Conservation (phyloP, 37 sponge, comb jelly and placozoan species). For the Ianthella basta region DNA sequence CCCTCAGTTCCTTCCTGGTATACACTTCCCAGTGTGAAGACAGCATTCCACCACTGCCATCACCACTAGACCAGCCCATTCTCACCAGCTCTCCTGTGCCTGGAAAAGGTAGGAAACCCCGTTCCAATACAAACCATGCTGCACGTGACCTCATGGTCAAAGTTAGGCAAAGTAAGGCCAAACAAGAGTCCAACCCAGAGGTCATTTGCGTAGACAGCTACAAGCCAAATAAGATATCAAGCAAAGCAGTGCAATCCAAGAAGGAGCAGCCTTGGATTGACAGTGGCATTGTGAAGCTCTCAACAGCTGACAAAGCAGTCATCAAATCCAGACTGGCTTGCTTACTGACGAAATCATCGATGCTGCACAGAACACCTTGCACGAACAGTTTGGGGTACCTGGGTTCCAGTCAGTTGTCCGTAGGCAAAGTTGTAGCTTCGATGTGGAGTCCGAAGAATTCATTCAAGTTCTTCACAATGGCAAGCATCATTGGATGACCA, state of each 20-base stretch:
- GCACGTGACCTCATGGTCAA: constrained; percentile 10
- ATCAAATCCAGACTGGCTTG: neutral
- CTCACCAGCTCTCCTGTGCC: constrained; percentile 3
- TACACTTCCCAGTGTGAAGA: constrained; percentile 9
- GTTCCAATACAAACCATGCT: neutral
- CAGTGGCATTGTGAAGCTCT: too few species aligned
- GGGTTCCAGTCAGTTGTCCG: constrained; percentile 22
- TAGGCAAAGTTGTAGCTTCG: constrained; percentile 7
- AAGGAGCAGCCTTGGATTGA: neutral
- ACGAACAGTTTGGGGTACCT: neutral
- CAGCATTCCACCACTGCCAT: neutral
- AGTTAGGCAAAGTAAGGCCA: neutral
- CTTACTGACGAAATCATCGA: constrained; percentile 23
- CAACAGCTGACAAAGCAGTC: too few species aligned
- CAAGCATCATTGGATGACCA: neutral
- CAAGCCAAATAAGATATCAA: neutral
- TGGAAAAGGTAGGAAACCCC: neutral
- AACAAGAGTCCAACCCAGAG: neutral
- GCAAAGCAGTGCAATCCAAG: neutral
- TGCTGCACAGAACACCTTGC: constrained; percentile 18
- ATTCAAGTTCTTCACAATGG: constrained; percentile 6
- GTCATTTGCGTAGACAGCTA: neutral
- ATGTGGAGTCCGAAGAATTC: neutral
- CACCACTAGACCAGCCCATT: neutral
- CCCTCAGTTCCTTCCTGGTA: neutral